Percentiles rank a stretch among this genome's conserved stretches.
Evolutionary conservation across 2,797 vertebrate genomes (phyloP).

Genomic region (Amphiprion clarkii): DNA sequence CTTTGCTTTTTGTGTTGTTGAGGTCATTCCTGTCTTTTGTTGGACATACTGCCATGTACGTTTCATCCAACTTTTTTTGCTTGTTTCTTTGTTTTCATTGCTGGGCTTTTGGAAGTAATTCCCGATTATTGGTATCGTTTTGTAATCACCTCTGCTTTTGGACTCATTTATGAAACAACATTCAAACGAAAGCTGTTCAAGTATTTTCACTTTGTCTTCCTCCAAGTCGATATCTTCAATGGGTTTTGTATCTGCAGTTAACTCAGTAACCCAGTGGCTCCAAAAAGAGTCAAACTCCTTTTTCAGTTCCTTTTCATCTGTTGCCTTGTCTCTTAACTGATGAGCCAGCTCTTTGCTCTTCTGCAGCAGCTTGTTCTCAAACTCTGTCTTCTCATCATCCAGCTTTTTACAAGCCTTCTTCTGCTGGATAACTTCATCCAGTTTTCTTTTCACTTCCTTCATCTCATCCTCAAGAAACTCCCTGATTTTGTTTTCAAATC

Average conservation of each 20-base stretch:
- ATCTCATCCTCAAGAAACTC: constrained; percentile 37
- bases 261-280: neutral
- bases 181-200: constrained; percentile 4
- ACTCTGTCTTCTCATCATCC: constrained; percentile 20
- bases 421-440: constrained; percentile 52
- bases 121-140: accelerated
- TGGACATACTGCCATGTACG: too few species aligned
- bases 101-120: neutral
- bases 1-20: too few species aligned
- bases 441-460: constrained; percentile 22
- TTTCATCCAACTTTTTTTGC: too few species aligned
- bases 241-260: neutral
- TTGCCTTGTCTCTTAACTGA: constrained; percentile 1
- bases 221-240: neutral
- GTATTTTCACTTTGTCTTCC: accelerated
- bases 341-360: constrained; percentile 53
- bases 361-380: constrained; percentile 15
- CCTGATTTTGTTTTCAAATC: constrained; percentile 43
- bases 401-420: constrained; percentile 40
- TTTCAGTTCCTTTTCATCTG: constrained; percentile 13
- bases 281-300: constrained; percentile 24
- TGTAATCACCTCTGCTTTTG: accelerated
- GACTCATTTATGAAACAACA: accelerated
- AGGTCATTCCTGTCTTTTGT: too few species aligned
- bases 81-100: neutral